These are phyloP conservation scores for Phyllostomus discolor DNA, from an alignment of 2,113 vertebrate species.

Conservation along the genomic window DNA sequence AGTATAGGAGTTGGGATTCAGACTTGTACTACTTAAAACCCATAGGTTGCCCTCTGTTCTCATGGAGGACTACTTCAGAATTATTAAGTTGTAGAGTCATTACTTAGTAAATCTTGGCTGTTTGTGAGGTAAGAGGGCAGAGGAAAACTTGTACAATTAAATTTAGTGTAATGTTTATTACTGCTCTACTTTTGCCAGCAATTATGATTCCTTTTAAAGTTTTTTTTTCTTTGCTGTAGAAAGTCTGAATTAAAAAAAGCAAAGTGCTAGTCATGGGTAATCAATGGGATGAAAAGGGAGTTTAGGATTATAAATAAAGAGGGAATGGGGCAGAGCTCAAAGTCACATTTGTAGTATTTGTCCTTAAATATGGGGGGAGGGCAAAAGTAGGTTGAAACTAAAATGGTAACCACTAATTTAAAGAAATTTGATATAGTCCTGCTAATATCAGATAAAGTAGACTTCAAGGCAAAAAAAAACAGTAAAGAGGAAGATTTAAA, in stretches of 20 bases:
- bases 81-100: not conserved
- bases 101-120: not conserved
- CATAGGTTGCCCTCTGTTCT: not conserved
- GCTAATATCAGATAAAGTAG: not conserved
- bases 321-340: not conserved
- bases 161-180: not conserved
- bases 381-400: not conserved
- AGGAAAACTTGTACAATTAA: not conserved
- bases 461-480: not conserved
- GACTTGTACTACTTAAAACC: not conserved
- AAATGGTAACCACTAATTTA: not conserved
- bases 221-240: not conserved
- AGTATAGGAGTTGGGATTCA: not conserved
- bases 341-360: not conserved
- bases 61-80: not conserved
- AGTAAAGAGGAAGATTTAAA: not conserved
- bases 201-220: not conserved
- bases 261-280: not conserved
- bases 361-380: not conserved
- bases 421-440: not conserved
- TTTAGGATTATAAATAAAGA: not conserved
- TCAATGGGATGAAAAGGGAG: not conserved
- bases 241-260: not conserved
- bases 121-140: not conserved
- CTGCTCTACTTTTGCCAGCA: not conserved